phyloP scores from a whole-genome alignment of 2,888 invertebrate species.

The Nephrotoma appendiculata region DNA sequence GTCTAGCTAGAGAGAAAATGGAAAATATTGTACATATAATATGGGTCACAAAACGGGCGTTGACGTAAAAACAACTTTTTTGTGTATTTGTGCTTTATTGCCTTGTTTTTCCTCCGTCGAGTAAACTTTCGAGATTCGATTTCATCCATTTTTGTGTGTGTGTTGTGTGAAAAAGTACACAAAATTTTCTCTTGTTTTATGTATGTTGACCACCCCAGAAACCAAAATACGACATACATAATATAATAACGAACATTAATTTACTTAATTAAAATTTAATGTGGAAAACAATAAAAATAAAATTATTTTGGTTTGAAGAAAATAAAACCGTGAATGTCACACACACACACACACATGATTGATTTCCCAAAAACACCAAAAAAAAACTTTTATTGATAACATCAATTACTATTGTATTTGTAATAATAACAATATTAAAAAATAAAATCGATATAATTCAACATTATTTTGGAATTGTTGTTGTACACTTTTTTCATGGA shows the following conservation, averaged over 20 bases:
- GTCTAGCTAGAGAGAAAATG: not conserved
- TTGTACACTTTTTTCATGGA: not conserved
- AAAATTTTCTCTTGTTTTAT: not conserved
- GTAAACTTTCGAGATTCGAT: not conserved
- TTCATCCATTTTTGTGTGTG: not conserved
- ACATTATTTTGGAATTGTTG: not conserved
- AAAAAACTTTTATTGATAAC: not conserved
- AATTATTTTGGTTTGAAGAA: not conserved
- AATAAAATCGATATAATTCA: not conserved
- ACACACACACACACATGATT: not conserved
- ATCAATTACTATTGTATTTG: not conserved
- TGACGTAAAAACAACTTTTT: conserved; percentile 1
- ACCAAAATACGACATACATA: not conserved
- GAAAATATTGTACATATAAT: not conserved
- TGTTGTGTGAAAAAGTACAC: not conserved
- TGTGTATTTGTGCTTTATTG: not conserved
- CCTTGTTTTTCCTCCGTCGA: not conserved
- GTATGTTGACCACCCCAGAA: not conserved
- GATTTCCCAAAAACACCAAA: not conserved
- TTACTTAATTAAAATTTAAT: not conserved
- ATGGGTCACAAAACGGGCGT: conserved; percentile 5
- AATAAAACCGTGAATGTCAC: not conserved
- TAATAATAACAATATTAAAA: not conserved
- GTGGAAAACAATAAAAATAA: not conserved
- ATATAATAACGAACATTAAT: not conserved